Conservation (phyloP, 2,113 vertebrate species). For the Pterophyllum scalare region DNA sequence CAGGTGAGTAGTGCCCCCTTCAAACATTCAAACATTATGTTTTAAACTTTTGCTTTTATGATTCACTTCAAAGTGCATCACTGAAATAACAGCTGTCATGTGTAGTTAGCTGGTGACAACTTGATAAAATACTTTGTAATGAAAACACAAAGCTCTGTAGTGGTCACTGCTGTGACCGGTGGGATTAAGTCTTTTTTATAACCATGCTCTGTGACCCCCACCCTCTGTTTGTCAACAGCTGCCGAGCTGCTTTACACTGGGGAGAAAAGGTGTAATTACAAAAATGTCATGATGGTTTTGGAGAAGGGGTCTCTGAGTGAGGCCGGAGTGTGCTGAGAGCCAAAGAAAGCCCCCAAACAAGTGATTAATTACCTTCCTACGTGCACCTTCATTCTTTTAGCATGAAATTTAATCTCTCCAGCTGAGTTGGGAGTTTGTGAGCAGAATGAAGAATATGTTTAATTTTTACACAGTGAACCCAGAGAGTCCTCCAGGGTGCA, state of each 20-base stretch:
- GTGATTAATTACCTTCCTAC: constrained; percentile 65
- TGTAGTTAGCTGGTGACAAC: not conserved
- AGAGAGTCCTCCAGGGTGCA: constrained; percentile 5
- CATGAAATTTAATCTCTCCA: constrained; percentile 50
- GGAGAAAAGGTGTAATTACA: constrained; percentile 64
- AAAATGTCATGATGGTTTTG: constrained; percentile 68
- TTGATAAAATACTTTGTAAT: not conserved
- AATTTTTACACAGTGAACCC: constrained; percentile 8
- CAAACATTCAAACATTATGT: not conserved
- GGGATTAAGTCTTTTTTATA: constrained; percentile 12
- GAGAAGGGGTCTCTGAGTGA: constrained; percentile 40
- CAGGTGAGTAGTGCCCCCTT: not conserved
- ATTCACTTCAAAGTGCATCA: not conserved
- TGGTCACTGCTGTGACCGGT: not conserved
- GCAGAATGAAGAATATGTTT: constrained; percentile 46
- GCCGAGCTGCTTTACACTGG: constrained; percentile 20
- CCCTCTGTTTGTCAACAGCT: constrained; percentile 45
- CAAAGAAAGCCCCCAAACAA: constrained; percentile 34
- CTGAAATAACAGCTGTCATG: not conserved
- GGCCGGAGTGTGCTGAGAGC: constrained; percentile 6
- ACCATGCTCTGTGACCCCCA: constrained; percentile 2
- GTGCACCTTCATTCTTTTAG: constrained; percentile 51
- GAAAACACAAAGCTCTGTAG: not conserved
- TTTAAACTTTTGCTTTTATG: not conserved
- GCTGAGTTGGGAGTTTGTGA: constrained; percentile 35